Base-by-base conservation (phyloP, 2,888 invertebrate genomes). In the Thera obeliscata region DNA sequence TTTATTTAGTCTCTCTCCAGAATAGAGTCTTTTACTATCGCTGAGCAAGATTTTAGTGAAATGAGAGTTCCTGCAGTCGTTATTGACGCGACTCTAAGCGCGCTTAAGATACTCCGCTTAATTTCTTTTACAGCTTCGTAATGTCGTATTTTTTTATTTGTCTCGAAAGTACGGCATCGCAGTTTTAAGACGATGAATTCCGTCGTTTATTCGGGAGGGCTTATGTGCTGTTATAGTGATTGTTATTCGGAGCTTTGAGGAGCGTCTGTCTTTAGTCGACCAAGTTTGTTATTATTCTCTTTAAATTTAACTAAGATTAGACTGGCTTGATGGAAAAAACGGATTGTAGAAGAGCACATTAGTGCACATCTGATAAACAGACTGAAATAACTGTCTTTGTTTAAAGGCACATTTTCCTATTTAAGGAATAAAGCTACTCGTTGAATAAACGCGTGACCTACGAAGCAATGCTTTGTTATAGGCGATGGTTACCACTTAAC, bases 61-160 rank as follows among this genome's bases (percentile, higher is more conserved):
- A 73, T 71, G 71, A 71, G 61, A 67, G 61, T 54, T 66, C 55
- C 2, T 52, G 52, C 12, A 59, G 55, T 64, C 71, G 66, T 67
- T 71, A 66, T 62, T 69, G 61, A 60, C 60, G 68, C 61, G 64
- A 66, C 61, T 67, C 70, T 69, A 61, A 70, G 66, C 60, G 48
- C 68, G 64, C 63, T 66, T 66, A 63, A 60, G 66, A 69, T 49
- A 52, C 59, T 69, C 52, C 65, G 69, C 61, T 69, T 69, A 69
- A 66, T 69, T 69, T 69, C 62, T 69, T 69, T 69, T 69, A 66
- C 63, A 41, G 66, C 62, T 68, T 68, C n/a, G 58, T 12, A 59
- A 66, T 56, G 69, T 49, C 69, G 66, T 69, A 66, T 66, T 56
- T 69, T 69, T 69, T 69, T 69, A 66, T 69, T 63, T 56, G 35